A percentile compares a stretch with the other conserved stretches of the same genome.
Evolutionary conservation across 1,140 invertebrate species (phyloP).

Genomic region (Lepidostoma basale): DNA sequence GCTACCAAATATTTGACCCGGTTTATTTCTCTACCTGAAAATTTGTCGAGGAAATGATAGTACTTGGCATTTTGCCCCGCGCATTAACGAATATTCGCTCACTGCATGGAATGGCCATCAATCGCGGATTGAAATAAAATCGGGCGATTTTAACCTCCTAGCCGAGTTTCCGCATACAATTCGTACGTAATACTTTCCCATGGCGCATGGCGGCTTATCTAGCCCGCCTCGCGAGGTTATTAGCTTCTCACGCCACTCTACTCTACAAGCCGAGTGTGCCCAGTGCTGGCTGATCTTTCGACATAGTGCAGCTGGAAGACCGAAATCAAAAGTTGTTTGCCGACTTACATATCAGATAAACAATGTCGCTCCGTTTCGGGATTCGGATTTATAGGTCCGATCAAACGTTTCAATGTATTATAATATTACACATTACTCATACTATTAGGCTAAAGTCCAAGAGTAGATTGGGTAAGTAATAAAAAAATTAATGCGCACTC

Average conservation of each 20-base stretch:
- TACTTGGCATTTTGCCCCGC: no score
- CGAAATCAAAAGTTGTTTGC: conserved; percentile 13
- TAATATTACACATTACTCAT: no score
- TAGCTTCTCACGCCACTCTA: conserved; percentile 18
- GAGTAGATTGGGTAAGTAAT: no score
- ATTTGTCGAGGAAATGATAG: no score
- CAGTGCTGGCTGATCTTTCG: conserved; percentile 1
- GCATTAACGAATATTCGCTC: not conserved
- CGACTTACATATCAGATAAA: not conserved
- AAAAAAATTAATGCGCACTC: no score
- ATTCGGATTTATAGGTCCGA: no score
- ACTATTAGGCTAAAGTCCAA: no score
- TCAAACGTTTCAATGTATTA: no score
- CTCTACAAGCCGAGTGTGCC: conserved; percentile 7
- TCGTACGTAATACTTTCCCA: conserved; percentile 20
- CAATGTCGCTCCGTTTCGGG: not conserved
- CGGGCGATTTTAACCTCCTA: conserved; percentile 9
- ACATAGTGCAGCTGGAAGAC: conserved; percentile 24
- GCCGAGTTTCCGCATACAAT: conserved; percentile 3
- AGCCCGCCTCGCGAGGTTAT: conserved; percentile 7
- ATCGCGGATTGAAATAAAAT: not conserved
- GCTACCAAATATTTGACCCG: not conserved
- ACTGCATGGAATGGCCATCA: not conserved
- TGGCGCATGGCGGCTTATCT: conserved; percentile 3
- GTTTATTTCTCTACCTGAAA: no score